Conservation (phyloP, 2,113 vertebrate genomes). For the Potamarius usumacintae region DNA sequence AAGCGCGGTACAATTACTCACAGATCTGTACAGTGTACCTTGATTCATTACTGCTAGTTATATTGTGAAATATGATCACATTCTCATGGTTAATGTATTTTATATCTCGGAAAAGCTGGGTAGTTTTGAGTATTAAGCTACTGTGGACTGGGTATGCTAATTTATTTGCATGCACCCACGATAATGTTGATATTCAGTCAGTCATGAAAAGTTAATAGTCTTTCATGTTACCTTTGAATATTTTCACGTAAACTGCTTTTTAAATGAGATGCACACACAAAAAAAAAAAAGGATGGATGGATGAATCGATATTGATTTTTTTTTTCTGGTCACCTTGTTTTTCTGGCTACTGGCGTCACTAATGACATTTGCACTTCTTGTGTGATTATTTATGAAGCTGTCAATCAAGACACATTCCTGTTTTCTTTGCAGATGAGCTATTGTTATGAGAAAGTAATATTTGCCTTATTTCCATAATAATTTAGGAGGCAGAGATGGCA, state of each 20-base stretch:
- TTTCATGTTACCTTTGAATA: neutral
- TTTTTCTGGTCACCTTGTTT: neutral
- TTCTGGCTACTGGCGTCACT: neutral
- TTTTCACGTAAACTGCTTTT: neutral
- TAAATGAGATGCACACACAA: neutral
- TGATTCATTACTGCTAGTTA: conserved; percentile 54
- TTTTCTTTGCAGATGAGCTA: neutral
- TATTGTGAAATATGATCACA: conserved; percentile 51
- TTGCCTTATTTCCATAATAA: conserved; percentile 20
- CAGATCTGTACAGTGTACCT: conserved; percentile 49
- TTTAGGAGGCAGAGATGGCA: neutral
- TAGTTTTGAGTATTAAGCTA: neutral
- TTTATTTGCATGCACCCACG: neutral
- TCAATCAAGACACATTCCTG: conserved; percentile 7
- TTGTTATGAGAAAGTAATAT: neutral
- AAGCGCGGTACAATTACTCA: conserved; percentile 47
- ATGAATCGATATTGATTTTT: neutral
- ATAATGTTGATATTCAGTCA: conserved; percentile 23
- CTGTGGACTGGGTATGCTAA: neutral
- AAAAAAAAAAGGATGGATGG: neutral
- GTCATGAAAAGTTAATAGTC: neutral
- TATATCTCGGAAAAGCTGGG: neutral
- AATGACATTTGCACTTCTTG: conserved; percentile 4
- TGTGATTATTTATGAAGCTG: conserved; percentile 12
- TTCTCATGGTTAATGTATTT: conserved; percentile 17